Base-by-base conservation (phyloP, 2,113 vertebrate genomes). In the Galeopterus variegatus region DNA sequence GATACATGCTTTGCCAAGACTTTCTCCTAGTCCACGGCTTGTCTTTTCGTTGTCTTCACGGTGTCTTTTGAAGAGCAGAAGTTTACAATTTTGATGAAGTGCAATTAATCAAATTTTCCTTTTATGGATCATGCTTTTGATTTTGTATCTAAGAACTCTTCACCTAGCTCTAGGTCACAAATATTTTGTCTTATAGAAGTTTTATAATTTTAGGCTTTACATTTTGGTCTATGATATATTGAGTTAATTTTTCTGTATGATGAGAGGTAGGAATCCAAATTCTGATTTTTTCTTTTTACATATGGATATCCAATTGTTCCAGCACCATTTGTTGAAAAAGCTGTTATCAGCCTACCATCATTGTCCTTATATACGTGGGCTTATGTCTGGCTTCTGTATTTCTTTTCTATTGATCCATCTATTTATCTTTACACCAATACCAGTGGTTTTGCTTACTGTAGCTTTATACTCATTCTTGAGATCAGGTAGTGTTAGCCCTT, bases 171-270 rank as follows among this genome's bases (percentile, higher is more conserved):
- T 81, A 69, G 58, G 52, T 91, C 67, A 87, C 54, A 70, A 69
- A 76, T 88, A 95, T 70, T 90, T 95, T 94, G n/a, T 94, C 82
- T 93, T 67, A 77, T 73, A 87, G 31, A 93, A 90, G 8, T 88
- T 95, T 64, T 92, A 60, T 82, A 64, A 60, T 77, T 85, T 90
- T 89, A 86, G 56, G 45, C 19, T 86, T 96, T 86, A 52, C 17
- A 87, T 93, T 92, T 92, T 97, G 58, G 24, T 90, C n/a, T 93
- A 45, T 85, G 93, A 75, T 88, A 90, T 85, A 95, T 96, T 80
- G 81, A 95, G 73, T 90, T 95, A 81, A 88, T 93, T 96, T 94
- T 96, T 95, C 48, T 93, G 45, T 65, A 33, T 72, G 28, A 1
- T 80, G 18, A 56, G 60, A 81, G 17, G 19, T 90, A 28, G 58